Conservation (phyloP, 2,797 vertebrate genomes). For the Semaprochilodus insignis region DNA sequence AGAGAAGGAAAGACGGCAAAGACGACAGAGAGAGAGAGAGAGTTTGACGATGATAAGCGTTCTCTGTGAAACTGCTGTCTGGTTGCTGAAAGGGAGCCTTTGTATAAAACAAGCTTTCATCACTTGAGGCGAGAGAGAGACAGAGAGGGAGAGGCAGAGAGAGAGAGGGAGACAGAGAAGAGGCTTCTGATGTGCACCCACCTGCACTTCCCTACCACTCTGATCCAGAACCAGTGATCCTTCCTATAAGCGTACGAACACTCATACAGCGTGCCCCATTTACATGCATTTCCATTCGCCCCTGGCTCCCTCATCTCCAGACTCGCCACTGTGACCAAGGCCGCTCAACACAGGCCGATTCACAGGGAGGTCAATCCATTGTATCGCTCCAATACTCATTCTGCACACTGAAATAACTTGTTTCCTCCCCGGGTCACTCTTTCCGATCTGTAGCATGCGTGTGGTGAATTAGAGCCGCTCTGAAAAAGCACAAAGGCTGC, state of each 20-base stretch:
- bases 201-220: slow-evolving; percentile 54
- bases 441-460: background rate
- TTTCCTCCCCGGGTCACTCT: background rate
- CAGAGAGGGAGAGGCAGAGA: slow-evolving; percentile 29
- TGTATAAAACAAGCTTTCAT: slow-evolving; percentile 65
- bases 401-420: slow-evolving; percentile 21
- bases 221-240: slow-evolving; percentile 38
- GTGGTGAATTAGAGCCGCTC: background rate
- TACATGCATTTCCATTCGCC: slow-evolving; percentile 55
- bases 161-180: slow-evolving; percentile 23
- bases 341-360: slow-evolving; percentile 40
- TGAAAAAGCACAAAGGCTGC: background rate
- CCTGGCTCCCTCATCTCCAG: slow-evolving; percentile 48
- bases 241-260: background rate
- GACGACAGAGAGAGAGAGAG: slow-evolving; percentile 47
- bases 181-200: slow-evolving; percentile 61
- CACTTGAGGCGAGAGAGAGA: slow-evolving; percentile 40
- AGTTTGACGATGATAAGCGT: slow-evolving; percentile 58
- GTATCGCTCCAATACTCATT: slow-evolving; percentile 30
- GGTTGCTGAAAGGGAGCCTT: slow-evolving; percentile 60
- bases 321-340: slow-evolving; percentile 48
- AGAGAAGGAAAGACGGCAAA: slow-evolving; percentile 30
- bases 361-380: slow-evolving; percentile 38
- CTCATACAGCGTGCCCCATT: slow-evolving; percentile 26
- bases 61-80: slow-evolving; percentile 59